Base-by-base conservation (phyloP, 2,888 invertebrate species). In the Pseudolycoriella hygida region DNA sequence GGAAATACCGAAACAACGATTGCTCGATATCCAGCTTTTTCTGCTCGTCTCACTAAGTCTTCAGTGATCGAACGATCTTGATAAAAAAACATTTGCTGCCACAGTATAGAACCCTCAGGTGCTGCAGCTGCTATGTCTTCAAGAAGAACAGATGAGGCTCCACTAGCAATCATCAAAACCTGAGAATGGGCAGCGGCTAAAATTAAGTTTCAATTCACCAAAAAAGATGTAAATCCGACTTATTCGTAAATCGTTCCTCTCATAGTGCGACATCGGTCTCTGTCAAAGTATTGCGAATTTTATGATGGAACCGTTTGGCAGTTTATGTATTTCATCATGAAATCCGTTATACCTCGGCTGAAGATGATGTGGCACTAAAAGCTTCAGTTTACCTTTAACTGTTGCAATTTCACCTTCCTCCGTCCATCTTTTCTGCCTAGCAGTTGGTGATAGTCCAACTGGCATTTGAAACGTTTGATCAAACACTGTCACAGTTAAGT, bases 31-130 rank as follows among this genome's bases (percentile, higher is more conserved):
- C 86, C 89, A 8, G 80, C 76, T 38, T 67, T 71, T 62, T 92
- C 90, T 1, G 86, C 93, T 53, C 86, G 70, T 38, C 67, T 58
- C 1, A 96, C 76, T 50, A 94, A 67, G 51, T 72, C 69, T 54
- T 67, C 68, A 0, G 87, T 87, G 1, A 86, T 67, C 25, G 76
- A 80, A 81, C 84, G 75, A 60, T 90, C 81, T 49, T 72, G 80
- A 61, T 87, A 90, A 52, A 94, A 80, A 59, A 93, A 94, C 1
- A 94, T 71, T 64, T 96, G 90, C 60, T 90, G 89, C 90, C 90
- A 93, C 4, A 25, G 25, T 59, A 84, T 86, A 15, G 75, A 67
- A 0, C 76, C 77, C 12, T 74, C 61, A 0, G 89, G 87, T 1
- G 85, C 81, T 1, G 77, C 80, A 48, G 69, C 60, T 0, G 87